Evolutionary conservation across 2,113 vertebrate genomes (phyloP), one percentile per base, ranked within the genome.

Genomic region (Strigops habroptila): DNA sequence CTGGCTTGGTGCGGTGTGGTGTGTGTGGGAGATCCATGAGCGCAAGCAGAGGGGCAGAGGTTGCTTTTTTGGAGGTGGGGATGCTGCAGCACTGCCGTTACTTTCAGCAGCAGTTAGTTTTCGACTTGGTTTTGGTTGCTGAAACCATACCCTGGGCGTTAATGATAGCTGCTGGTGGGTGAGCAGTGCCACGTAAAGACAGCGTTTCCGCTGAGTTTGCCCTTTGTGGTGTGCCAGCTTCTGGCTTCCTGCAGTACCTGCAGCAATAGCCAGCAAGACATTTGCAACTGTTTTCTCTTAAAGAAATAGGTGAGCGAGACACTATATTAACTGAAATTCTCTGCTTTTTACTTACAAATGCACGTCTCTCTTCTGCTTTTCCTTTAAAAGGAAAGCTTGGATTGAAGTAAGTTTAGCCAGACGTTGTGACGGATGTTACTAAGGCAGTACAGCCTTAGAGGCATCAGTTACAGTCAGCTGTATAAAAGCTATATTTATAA

Each of bases 161-260:
- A 75, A n/a, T 79, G 79, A 46, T 67, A 77, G 73, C 46, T 90
- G 2, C 69, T 95, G 84, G 77, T 81, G 91, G 80, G 90, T 82
- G 89, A 83, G 19, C 19, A 0, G 37, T 93, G 90, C 82, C 83
- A 44, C 71, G 48, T 79, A 75, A 75, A 1, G 1, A 31, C 33
- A 1, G 64, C 59, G 93, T 92, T 97, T 96, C 95, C 62, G 76
- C 83, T 62, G 88, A 83, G 43, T 43, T 85, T 60, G 86, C 68
- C 65, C 91, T 88, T 76, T 94, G 94, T 1, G 15, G 51, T 69
- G 73, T 97, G 93, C 90, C 95, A 93, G 76, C 44, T 63, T 68
- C 70, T 75, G 79, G 52, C 86, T 96, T 96, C 93, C 93, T 94
- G 93, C 88, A 65, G 43, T 86, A 95, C 82, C 70, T 82, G 43